Base-by-base conservation (phyloP, 2,888 invertebrate genomes). In the Amitus sp. region DNA sequence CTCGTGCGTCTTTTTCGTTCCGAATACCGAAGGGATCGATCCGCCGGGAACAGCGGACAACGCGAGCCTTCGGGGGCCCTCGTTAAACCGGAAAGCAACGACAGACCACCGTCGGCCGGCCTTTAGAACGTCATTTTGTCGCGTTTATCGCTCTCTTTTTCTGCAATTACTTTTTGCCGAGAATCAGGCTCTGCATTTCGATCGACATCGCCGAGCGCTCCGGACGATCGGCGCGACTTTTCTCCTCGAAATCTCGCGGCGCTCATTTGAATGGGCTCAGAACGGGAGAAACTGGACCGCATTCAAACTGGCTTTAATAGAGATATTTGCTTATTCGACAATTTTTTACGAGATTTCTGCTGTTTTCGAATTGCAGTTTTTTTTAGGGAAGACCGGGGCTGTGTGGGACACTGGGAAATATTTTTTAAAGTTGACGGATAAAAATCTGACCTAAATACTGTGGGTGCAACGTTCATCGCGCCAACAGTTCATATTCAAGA, bases 61-160 rank as follows among this genome's bases (percentile, higher is more conserved):
- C n/a, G n/a, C n/a, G n/a, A n/a, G n/a, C n/a, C 55, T 64, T 51
- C 52, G 47, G 47, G 60, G 69, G 58, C 48, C 57, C 68, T 74
- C 70, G 64, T 73, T 71, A 71, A 72, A 72, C 42, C 34, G 59
- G n/a, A 33, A 54, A 50, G n/a, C 45, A 33, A 33, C 33, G 15
- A n/a, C 55, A 52, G 66, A 71, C 69, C 72, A 69, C 71, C 70
- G 70, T 66, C 68, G 62, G 68, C 66, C 57, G 68, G 47, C 69
- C 73, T 72, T 73, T 70, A 71, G 68, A 76, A 73, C 74, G 72
- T 74, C 73, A 74, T 73, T 76, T 74, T 71, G 73, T 76, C 75
- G 72, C 72, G 73, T 75, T 73, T 73, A 69, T 72, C 70, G 67
- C 62, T 65, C 60, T 68, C 69, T 74, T 76, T 74, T 74, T 73